These are phyloP conservation scores for Lophochroa leadbeateri DNA, from an alignment of 2,113 vertebrate genomes.

Conservation along the genomic window DNA sequence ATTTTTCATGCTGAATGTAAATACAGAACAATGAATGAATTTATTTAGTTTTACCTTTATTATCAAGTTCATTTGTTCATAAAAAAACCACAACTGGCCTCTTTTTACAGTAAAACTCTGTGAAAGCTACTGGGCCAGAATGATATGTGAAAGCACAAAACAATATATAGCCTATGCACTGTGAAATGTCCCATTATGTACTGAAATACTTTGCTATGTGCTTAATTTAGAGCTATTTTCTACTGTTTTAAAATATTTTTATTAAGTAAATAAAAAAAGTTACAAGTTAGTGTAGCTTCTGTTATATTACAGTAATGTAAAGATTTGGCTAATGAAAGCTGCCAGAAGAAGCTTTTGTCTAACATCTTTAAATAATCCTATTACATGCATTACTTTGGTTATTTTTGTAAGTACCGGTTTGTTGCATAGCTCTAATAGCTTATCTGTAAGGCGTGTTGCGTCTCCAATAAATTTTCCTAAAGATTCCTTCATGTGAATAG, in stretches of 20 bases:
- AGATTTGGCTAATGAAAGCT: neutral
- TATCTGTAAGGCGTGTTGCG: constrained; percentile 91
- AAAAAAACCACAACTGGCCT: neutral
- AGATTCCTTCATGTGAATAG: constrained; percentile 85
- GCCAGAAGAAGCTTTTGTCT: neutral
- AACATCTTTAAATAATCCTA: neutral
- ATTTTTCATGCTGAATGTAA: neutral
- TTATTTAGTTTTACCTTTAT: neutral
- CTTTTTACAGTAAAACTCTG: neutral
- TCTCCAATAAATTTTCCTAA: constrained; percentile 95
- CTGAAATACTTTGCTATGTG: neutral
- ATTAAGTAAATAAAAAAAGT: neutral
- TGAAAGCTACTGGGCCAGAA: neutral
- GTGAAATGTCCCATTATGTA: neutral
- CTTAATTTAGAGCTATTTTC: neutral
- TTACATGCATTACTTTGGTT: neutral
- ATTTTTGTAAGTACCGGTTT: constrained; percentile 80
- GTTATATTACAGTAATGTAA: neutral
- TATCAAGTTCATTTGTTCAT: neutral
- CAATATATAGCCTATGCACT: neutral
- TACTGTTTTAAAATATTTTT: neutral
- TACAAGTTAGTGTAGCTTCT: neutral
- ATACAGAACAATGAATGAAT: neutral
- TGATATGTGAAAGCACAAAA: neutral
- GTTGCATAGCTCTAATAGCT: constrained; percentile 95